Percentiles rank a stretch among this genome's conserved stretches.
phyloP scores from a whole-genome alignment of 2,888 invertebrate genomes.

The Eudasyphora cyanicolor region DNA sequence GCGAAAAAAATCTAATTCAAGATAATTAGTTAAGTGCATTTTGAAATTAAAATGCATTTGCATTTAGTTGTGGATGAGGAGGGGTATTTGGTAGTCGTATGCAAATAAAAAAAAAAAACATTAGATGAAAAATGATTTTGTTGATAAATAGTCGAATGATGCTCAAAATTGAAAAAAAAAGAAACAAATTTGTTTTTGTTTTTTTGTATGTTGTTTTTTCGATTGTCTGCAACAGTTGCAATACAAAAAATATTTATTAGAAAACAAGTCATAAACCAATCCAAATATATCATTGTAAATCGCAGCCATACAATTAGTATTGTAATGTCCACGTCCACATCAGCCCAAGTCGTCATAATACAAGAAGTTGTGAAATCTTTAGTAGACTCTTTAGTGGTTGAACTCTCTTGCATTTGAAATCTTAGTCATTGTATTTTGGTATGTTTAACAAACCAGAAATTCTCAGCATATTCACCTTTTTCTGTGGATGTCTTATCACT shows the following conservation, averaged over 20 bases:
- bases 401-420: constrained; percentile 65
- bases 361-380: constrained; percentile 60
- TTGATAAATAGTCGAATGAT: too few relatives aligned
- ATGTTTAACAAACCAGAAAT: constrained; percentile 67
- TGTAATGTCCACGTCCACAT: constrained; percentile 9
- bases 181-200: constrained; percentile 36
- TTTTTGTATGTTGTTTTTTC: constrained; percentile 39
- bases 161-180: constrained; percentile 32
- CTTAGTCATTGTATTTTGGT: constrained; percentile 73
- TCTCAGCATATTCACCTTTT: constrained; percentile 75
- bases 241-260: constrained; percentile 60
- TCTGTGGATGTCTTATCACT: constrained; percentile 33
- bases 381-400: constrained; percentile 18
- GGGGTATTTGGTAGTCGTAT: background rate
- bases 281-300: constrained; percentile 39
- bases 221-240: constrained; percentile 55
- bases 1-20: background rate
- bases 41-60: background rate
- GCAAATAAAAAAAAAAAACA: background rate
- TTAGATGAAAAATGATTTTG: background rate
- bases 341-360: constrained; percentile 14
- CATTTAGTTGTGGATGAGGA: background rate
- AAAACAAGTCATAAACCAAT: constrained; percentile 52
- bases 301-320: constrained; percentile 29
- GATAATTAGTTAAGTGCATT: background rate